These are phyloP conservation scores for Melanotaenia pygmaea DNA, from an alignment of 2,797 vertebrate species.

Conservation along the genomic window DNA sequence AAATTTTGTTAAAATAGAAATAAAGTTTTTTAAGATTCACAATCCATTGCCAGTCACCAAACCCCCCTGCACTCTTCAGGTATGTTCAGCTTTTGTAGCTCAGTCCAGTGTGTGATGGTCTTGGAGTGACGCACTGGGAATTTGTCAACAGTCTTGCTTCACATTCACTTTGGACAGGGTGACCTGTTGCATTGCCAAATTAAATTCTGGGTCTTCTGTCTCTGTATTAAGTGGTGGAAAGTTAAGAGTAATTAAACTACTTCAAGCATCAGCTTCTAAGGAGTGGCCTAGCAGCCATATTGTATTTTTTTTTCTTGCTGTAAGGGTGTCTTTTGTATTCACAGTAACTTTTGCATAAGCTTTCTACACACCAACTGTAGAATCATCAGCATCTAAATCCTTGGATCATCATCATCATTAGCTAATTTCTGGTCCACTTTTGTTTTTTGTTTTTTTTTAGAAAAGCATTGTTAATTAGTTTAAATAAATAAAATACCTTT, in stretches of 20 bases:
- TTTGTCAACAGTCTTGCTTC: neutral
- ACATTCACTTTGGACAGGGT: neutral
- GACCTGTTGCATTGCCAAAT: neutral
- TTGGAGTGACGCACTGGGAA: neutral
- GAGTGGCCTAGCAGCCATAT: neutral
- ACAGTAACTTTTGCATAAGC: too few relatives aligned
- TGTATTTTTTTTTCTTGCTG: neutral
- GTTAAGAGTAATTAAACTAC: neutral
- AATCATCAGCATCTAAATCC: too few relatives aligned
- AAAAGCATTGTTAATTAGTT: too few relatives aligned
- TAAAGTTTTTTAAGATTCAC: neutral
- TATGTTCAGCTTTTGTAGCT: neutral
- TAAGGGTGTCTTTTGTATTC: too few relatives aligned
- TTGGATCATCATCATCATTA: too few relatives aligned
- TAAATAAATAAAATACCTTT: too few relatives aligned
- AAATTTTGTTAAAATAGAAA: too few relatives aligned
- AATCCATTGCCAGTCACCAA: neutral
- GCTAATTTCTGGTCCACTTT: too few relatives aligned
- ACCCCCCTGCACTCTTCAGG: neutral
- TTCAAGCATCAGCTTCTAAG: neutral
- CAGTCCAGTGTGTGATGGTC: neutral
- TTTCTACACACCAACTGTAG: too few relatives aligned
- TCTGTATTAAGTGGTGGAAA: neutral
- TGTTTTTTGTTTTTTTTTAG: too few relatives aligned
- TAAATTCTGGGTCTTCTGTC: neutral